Evolutionary conservation across 2,113 vertebrate species (phyloP).

Genomic region (Uria aalge): DNA sequence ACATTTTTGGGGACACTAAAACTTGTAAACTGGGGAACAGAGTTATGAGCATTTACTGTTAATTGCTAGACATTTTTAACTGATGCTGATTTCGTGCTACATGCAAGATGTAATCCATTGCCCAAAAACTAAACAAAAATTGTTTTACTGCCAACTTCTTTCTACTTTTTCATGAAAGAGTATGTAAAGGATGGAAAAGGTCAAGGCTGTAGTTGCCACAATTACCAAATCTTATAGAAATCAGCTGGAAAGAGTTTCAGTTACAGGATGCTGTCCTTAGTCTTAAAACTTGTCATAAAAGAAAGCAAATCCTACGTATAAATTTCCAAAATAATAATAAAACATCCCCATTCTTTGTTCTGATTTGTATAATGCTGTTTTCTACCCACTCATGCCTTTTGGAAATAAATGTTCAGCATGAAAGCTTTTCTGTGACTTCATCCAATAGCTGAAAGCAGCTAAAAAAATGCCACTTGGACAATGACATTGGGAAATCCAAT

Average conservation of each 20-base stretch:
- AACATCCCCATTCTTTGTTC: neutral
- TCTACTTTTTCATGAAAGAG: neutral
- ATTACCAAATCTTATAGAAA: neutral
- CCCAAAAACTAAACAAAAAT: neutral
- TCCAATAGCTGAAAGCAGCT: neutral
- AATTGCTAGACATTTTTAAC: neutral
- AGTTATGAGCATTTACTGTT: neutral
- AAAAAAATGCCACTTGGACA: neutral
- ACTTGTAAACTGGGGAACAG: neutral
- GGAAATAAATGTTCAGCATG: neutral
- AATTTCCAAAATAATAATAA: neutral
- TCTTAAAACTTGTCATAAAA: neutral
- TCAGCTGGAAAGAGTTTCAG: rapidly evolving
- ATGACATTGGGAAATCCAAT: neutral
- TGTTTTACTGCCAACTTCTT: neutral
- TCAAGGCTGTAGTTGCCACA: neutral
- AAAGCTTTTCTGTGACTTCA: neutral
- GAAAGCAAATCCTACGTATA: rapidly evolving
- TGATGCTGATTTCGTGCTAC: neutral
- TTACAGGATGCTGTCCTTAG: neutral
- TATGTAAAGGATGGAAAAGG: neutral
- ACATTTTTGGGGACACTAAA: neutral
- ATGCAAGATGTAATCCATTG: neutral
- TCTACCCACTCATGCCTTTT: neutral
- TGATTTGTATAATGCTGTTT: neutral